phyloP scores from a whole-genome alignment of 2,888 invertebrate species.

The Acleris holmiana region DNA sequence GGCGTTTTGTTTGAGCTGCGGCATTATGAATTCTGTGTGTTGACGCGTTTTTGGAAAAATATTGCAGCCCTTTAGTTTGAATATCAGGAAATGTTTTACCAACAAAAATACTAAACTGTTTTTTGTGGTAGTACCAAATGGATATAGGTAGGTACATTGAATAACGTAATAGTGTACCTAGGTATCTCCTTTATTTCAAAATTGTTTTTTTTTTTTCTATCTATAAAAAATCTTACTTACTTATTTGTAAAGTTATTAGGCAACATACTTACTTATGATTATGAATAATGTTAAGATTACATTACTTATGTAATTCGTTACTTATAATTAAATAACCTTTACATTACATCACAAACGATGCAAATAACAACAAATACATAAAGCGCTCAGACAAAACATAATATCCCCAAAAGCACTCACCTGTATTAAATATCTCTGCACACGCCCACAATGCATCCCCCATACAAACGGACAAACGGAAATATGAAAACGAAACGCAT shows the following conservation, averaged over 20 bases:
- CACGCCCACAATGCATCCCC: slow-evolving; percentile 64
- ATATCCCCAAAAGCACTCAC: slow-evolving; percentile 59
- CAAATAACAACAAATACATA: neutral
- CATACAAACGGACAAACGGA: slow-evolving; percentile 76
- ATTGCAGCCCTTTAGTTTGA: too few species aligned
- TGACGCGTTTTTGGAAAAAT: neutral
- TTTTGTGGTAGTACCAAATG: too few species aligned
- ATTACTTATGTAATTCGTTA: neutral
- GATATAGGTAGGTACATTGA: too few species aligned
- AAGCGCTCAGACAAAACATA: neutral
- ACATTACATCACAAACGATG: neutral
- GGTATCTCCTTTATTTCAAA: too few species aligned
- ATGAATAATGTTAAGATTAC: too few species aligned
- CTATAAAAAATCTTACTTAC: too few species aligned
- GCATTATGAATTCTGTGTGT: slow-evolving; percentile 35
- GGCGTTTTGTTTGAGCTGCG: slow-evolving; percentile 58
- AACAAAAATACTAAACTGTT: too few species aligned
- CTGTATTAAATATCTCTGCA: slow-evolving; percentile 63
- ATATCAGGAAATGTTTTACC: too few species aligned
- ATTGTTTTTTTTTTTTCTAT: too few species aligned
- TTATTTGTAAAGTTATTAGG: too few species aligned
- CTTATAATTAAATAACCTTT: neutral
- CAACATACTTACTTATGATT: too few species aligned
- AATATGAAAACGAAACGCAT: slow-evolving; percentile 83
- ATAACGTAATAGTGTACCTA: too few species aligned